A percentile compares a stretch with the other conserved stretches of the same genome.
Evolutionary conservation across 2,113 vertebrate species (phyloP).

Genomic region (Coptodon rendalli): DNA sequence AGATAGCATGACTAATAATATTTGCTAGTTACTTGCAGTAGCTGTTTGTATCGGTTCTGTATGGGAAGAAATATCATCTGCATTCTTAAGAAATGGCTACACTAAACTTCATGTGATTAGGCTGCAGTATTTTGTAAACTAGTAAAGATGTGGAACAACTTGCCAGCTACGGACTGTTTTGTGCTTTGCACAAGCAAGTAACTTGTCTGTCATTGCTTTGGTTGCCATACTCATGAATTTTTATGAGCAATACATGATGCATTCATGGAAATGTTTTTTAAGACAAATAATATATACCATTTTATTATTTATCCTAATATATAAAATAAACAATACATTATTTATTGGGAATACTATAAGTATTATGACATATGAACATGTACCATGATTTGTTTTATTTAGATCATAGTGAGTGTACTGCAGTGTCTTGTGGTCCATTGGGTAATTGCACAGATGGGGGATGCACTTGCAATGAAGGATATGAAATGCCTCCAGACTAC

Average conservation of each 20-base stretch:
- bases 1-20: too few relatives aligned
- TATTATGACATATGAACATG: not conserved
- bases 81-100: not conserved
- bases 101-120: not conserved
- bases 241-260: not conserved
- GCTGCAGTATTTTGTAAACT: not conserved
- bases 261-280: not conserved
- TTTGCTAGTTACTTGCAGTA: too few relatives aligned
- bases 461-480: slow-evolving; percentile 37
- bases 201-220: not conserved
- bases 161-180: not conserved
- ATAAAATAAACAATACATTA: not conserved
- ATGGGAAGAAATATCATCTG: not conserved
- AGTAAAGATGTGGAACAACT: not conserved
- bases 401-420: slow-evolving; percentile 22
- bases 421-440: slow-evolving; percentile 40
- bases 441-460: slow-evolving; percentile 13
- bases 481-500: not conserved
- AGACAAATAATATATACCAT: not conserved
- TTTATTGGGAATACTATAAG: not conserved
- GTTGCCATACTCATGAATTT: not conserved
- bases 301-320: not conserved
- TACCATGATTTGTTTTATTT: not conserved
- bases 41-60: not conserved
- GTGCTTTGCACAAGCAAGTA: not conserved